Evolutionary conservation across 2,888 invertebrate genomes (phyloP), one percentile per base, ranked within the genome.

Genomic region (Neuroscelio doddi): DNA sequence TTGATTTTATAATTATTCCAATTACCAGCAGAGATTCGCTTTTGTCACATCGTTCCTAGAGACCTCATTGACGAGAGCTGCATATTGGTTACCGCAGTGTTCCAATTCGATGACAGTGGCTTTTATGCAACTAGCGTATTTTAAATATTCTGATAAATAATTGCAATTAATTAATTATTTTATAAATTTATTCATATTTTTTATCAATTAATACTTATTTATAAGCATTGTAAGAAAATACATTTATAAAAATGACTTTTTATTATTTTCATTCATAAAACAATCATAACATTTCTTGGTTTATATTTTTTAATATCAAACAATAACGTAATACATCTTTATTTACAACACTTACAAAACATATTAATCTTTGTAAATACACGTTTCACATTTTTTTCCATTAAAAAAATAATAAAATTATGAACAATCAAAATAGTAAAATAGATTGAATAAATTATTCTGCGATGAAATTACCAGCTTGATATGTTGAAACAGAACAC

Each of bases 41-140:
- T 87, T 85, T 15, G 87, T 87, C 58, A 87, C 87, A 58, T 87
- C 86, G 27, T 86, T 86, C 72, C 87, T 87, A 1, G 87, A 86
- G 5, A 89, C 88, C 78, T 88, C 88, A 62, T 87, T 86, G 0
- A 89, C 89, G 24, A 89, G 81, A 32, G 87, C 82, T 55, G 86
- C 85, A 74, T 89, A 89, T 67, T 89, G 87, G 30, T 84, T 83
- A 2, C 88, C 88, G 72, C 89, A 89, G 67, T 88, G 87, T 17
- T 82, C 83, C 44, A 85, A 84, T 70, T 88, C 86, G 1, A 87
- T 87, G 34, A 89, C 86, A 1, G 89, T 89, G 45, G 86, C 86
- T 79, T 89, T 89, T 71, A 89, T 87, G 75, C 90, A 90, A 10
- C 87, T 85, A 0, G 89, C 89, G 73, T 89, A 87, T 66, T 86